phyloP scores from a whole-genome alignment of 2,888 invertebrate species.

The Drosophila percnosoma region DNA sequence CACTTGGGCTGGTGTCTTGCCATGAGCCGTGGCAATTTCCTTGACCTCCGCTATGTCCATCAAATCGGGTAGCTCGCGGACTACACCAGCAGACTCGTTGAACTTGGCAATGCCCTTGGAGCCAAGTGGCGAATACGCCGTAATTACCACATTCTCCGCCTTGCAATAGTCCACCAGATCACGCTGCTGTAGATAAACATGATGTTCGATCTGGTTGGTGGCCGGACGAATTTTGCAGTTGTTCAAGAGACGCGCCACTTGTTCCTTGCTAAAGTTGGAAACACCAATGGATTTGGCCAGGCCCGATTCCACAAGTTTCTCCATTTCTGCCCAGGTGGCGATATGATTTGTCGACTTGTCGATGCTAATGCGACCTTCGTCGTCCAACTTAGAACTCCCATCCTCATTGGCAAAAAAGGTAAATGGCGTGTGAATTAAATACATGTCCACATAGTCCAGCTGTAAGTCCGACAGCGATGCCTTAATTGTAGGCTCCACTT shows the following conservation, averaged over 20 bases:
- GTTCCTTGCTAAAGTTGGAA: slow-evolving; percentile 92
- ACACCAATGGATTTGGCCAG: slow-evolving; percentile 92
- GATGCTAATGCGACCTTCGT: slow-evolving; percentile 87
- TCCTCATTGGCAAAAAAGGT: slow-evolving; percentile 88
- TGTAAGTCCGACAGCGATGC: slow-evolving; percentile 89
- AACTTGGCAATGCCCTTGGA: slow-evolving; percentile 88
- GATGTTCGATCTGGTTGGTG: slow-evolving; percentile 90
- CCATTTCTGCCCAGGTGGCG: slow-evolving; percentile 89
- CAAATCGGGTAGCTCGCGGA: slow-evolving; percentile 88
- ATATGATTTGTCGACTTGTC: slow-evolving; percentile 89
- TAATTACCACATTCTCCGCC: slow-evolving; percentile 88
- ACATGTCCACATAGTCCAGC: slow-evolving; percentile 92
- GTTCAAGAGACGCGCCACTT: slow-evolving; percentile 88
- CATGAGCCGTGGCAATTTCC: slow-evolving; percentile 86
- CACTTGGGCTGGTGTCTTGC: slow-evolving; percentile 91
- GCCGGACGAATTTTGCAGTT: slow-evolving; percentile 88
- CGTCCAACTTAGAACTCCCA: slow-evolving; percentile 87
- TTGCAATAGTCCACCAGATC: slow-evolving; percentile 88
- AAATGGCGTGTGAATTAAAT: slow-evolving; percentile 92
- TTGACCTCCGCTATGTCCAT: slow-evolving; percentile 87
- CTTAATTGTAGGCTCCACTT: slow-evolving; percentile 88
- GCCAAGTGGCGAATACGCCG: slow-evolving; percentile 92
- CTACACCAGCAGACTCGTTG: slow-evolving; percentile 77
- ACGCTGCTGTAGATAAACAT: slow-evolving; percentile 91
- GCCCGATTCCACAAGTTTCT: slow-evolving; percentile 86